Conservation (phyloP, 2,888 invertebrate species). For the Polyploca ridens region DNA sequence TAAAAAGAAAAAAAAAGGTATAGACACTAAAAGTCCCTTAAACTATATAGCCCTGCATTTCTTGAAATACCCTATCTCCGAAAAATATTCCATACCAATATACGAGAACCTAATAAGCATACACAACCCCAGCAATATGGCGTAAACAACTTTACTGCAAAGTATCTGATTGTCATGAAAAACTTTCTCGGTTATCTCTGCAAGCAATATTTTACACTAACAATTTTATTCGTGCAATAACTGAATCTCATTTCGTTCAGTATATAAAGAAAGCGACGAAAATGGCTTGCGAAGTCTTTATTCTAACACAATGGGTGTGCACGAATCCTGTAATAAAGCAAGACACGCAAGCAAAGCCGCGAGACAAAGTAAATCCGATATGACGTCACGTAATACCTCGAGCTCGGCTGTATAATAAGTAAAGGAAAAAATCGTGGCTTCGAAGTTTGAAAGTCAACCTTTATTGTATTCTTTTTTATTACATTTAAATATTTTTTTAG, state of each 20-base stretch:
- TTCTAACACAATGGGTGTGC: slow-evolving; percentile 39
- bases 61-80: too few relatives aligned
- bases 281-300: slow-evolving; percentile 29
- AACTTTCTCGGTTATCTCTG: slow-evolving; percentile 21
- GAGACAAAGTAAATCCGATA: slow-evolving; percentile 50
- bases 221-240: slow-evolving; percentile 29
- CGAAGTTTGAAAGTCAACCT: slow-evolving; percentile 32
- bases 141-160: not conserved
- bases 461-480: slow-evolving; percentile 33
- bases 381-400: slow-evolving; percentile 40
- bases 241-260: slow-evolving; percentile 51
- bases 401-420: slow-evolving; percentile 16
- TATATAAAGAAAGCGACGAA: slow-evolving; percentile 44
- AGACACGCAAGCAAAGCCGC: slow-evolving; percentile 47
- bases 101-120: not conserved
- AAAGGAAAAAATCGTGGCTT: slow-evolving; percentile 14
- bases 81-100: too few relatives aligned
- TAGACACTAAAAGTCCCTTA: too few relatives aligned
- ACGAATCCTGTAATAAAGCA: slow-evolving; percentile 46
- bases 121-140: not conserved
- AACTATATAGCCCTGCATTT: too few relatives aligned
- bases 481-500: not conserved
- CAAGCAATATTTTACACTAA: slow-evolving; percentile 18
- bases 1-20: too few relatives aligned
- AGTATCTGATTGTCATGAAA: slow-evolving; percentile 6